Percentiles rank a stretch among this genome's conserved stretches.
Conservation (phyloP, 2,888 invertebrate genomes). For the Aproaerema taeniolella region DNA sequence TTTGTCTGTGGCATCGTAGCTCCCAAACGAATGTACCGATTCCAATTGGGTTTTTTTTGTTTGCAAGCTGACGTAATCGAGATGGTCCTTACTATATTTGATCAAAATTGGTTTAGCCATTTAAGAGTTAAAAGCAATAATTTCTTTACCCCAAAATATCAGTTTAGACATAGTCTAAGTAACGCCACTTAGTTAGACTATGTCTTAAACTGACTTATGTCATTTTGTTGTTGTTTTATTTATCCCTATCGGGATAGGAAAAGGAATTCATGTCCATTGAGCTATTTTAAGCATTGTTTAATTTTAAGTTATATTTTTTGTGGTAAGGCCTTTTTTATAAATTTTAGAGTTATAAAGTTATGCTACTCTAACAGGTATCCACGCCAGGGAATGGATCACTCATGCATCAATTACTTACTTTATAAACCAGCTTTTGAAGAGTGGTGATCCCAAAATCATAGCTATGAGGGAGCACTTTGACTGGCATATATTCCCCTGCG, state of each 20-base stretch:
- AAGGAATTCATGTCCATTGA: too few relatives aligned
- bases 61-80: background rate
- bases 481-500: conserved; percentile 85
- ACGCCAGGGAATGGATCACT: conserved; percentile 88
- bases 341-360: too few relatives aligned
- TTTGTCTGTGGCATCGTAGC: background rate
- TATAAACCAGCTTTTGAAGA: conserved; percentile 79
- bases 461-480: conserved; percentile 76
- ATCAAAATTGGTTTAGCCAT: background rate
- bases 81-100: background rate
- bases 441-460: conserved; percentile 57
- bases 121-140: background rate
- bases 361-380: conserved; percentile 66
- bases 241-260: too few relatives aligned
- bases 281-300: too few relatives aligned
- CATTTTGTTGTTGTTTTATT: too few relatives aligned
- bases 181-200: too few relatives aligned
- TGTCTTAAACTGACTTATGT: too few relatives aligned
- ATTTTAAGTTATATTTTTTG: too few relatives aligned
- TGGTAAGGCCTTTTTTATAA: too few relatives aligned
- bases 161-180: too few relatives aligned
- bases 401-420: conserved; percentile 84
- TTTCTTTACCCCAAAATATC: too few relatives aligned
- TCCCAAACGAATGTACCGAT: background rate
- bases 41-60: background rate